Evolutionary conservation across 2,888 invertebrate genomes (phyloP), one percentile per base, ranked within the genome.

Genomic region (Andricus quercusramuli): DNA sequence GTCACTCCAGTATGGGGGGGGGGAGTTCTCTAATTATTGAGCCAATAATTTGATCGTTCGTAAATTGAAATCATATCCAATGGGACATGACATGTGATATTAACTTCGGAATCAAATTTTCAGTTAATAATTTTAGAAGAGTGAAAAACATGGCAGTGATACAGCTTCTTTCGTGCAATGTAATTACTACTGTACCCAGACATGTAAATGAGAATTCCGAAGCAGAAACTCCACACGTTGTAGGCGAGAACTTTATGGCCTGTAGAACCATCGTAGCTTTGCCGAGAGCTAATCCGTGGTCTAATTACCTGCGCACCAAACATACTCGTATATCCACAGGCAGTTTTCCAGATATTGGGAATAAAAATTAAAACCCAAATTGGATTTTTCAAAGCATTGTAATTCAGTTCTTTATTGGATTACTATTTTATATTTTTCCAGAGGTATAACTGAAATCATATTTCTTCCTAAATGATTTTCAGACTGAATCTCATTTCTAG

Each of bases 221-320:
- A 59, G 37, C 37, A n/a, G 74, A 74, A 74, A 59, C 74, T 74
- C 56, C 37, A 56, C 51, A 74, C 56, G 74, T 74, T 74, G 37
- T 74, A 74, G 56, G 74, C 74, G 74, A 51, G n/a, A 74, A 74
- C 74, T 74, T 74, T 56, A 74, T 74, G 56, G 51, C 74, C 56
- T 74, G 56, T 37, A 59, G 56, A 74, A 74, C 56, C 74, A 5
- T 56, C 51, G n/a, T 56, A 74, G 56, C 56, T 74, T 74, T 56
- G 32, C 74, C 74, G 32, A 74, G 74, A 74, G 74, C 56, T 74
- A 74, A 74, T 74, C 74, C 74, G 74, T 59, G 74, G 74, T 74
- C 74, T 74, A 74, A 74, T 74, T 74, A 74, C 74, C 74, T 74
- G 56, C 37, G 15, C 56, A 37, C 56, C 13, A 56, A 74, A 74